phyloP scores from a whole-genome alignment of 2,797 vertebrate genomes.

The Neoniphon sammara region DNA sequence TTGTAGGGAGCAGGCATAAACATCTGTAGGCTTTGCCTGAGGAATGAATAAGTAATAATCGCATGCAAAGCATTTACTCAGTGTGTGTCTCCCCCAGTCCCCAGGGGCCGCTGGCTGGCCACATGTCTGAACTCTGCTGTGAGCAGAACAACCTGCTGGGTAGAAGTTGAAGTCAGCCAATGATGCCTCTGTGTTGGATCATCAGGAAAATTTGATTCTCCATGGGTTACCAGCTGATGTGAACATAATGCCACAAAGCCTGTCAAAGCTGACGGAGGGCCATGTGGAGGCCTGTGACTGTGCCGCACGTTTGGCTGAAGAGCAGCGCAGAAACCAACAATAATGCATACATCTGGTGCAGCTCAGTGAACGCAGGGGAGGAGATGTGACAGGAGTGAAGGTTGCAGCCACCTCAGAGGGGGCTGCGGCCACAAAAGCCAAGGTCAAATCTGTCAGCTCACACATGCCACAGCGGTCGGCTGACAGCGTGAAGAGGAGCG shows the following conservation, averaged over 20 bases:
- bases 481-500: conserved; percentile 64
- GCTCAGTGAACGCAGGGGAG: conserved; percentile 48
- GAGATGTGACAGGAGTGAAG: conserved; percentile 63
- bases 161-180: conserved; percentile 43
- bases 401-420: conserved; percentile 51
- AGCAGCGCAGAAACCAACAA: conserved; percentile 40
- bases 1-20: conserved; percentile 36
- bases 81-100: conserved; percentile 30
- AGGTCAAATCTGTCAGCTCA: conserved; percentile 72
- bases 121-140: conserved; percentile 53
- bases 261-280: conserved; percentile 26
- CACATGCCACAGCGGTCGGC: conserved; percentile 60
- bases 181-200: conserved; percentile 57
- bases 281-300: conserved; percentile 12
- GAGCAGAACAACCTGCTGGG: conserved; percentile 60
- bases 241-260: conserved; percentile 47
- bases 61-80: conserved; percentile 62
- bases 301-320: conserved; percentile 20
- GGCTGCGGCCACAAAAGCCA: conserved; percentile 54
- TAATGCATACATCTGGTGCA: conserved; percentile 45
- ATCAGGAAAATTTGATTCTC: conserved; percentile 60
- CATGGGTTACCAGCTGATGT: conserved; percentile 46
- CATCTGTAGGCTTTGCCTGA: conserved; percentile 45
- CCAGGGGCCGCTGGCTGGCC: conserved; percentile 33
- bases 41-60: conserved; percentile 67